Evolutionary conservation across 2,113 vertebrate genomes (phyloP).

Genomic region (Microtus pennsylvanicus): DNA sequence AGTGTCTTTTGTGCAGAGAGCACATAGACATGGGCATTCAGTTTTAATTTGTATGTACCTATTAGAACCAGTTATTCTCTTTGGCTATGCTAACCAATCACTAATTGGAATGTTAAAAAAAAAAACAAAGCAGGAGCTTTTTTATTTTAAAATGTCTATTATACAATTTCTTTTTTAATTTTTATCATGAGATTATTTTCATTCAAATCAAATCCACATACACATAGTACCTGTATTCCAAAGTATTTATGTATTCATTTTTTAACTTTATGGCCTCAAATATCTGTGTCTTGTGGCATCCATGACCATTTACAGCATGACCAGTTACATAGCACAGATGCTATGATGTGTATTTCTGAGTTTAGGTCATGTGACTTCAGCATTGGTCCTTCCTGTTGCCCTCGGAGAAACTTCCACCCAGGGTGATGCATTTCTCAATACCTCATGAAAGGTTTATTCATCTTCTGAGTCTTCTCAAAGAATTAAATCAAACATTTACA

Average conservation of each 20-base stretch:
- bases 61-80: background rate
- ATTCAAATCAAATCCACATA: constrained; percentile 9
- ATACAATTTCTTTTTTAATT: background rate
- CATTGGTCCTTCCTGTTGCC: background rate
- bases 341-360: background rate
- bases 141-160: constrained; percentile 9
- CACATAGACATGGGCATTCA: background rate
- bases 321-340: background rate
- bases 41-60: background rate
- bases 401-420: background rate
- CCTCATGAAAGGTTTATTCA: background rate
- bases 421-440: background rate
- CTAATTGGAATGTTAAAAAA: background rate
- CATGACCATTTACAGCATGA: background rate
- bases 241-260: background rate
- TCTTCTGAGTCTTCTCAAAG: background rate
- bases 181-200: background rate
- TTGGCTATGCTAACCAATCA: background rate
- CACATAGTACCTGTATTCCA: background rate
- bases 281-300: background rate
- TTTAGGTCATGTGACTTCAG: background rate
- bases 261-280: background rate
- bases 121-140: background rate
- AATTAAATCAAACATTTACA: background rate
- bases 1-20: background rate